These are phyloP conservation scores for Rhodophaea formosa DNA, from an alignment of 2,888 invertebrate species.

Conservation along the genomic window DNA sequence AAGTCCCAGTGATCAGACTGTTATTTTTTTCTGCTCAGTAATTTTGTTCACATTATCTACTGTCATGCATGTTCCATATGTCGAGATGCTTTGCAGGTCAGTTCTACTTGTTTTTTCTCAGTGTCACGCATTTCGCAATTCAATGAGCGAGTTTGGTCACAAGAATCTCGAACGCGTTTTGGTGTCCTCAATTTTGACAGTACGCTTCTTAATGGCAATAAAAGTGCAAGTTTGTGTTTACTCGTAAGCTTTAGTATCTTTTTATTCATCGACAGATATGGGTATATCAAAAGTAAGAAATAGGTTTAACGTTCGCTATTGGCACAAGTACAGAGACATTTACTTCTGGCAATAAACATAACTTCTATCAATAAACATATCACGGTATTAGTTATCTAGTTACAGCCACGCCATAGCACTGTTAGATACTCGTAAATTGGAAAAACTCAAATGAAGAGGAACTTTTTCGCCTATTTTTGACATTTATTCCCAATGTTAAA, in stretches of 20 bases:
- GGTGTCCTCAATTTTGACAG: slow-evolving; percentile 7
- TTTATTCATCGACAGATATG: neutral
- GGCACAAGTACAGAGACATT: too few species aligned
- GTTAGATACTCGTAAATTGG: too few species aligned
- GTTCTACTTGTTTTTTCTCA: slow-evolving; percentile 1
- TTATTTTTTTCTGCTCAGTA: neutral
- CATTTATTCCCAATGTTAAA: too few species aligned
- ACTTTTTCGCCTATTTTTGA: too few species aligned
- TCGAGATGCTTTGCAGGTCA: slow-evolving; percentile 2
- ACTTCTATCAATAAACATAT: too few species aligned
- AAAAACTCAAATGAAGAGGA: too few species aligned
- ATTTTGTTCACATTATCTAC: neutral
- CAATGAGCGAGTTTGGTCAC: slow-evolving; percentile 10
- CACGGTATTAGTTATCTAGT: too few species aligned
- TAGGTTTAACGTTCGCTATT: too few species aligned
- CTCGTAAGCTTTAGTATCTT: neutral
- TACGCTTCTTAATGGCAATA: slow-evolving; percentile 1
- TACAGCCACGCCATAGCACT: too few species aligned
- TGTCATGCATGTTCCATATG: neutral
- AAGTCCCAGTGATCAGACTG: neutral
- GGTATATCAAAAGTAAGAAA: too few species aligned
- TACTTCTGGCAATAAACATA: too few species aligned
- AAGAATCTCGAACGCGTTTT: slow-evolving; percentile 10
- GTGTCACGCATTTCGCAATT: slow-evolving; percentile 6
- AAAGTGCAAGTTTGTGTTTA: slow-evolving; percentile 1